phyloP scores from a whole-genome alignment of 1,140 invertebrate genomes.

The Hermetia illucens region DNA sequence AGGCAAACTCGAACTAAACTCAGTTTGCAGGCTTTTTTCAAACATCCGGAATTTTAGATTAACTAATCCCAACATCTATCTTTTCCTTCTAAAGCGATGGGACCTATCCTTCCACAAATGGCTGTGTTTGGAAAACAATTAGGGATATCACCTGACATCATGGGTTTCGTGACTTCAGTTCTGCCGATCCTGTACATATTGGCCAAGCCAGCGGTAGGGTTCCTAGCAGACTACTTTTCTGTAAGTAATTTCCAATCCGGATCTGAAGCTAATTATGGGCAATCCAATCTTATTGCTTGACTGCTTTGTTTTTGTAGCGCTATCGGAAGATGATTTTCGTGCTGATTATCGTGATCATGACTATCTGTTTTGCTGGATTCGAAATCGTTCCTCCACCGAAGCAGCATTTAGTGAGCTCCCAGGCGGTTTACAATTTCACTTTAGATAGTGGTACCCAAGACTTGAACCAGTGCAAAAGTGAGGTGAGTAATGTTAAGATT shows the following conservation, averaged over 20 bases:
- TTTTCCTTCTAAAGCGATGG: slow-evolving; percentile 47
- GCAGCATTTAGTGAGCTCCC: slow-evolving; percentile 10
- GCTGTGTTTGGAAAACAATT: slow-evolving; percentile 59
- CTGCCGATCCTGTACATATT: slow-evolving; percentile 55
- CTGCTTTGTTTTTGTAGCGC: slow-evolving; percentile 28
- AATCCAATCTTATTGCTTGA: slow-evolving; percentile 2
- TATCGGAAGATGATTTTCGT: slow-evolving; percentile 57
- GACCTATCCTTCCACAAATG: slow-evolving; percentile 58
- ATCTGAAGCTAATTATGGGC: background rate
- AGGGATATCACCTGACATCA: slow-evolving; percentile 52
- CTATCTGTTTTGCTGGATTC: slow-evolving; percentile 43
- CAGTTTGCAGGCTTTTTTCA: too few relatives aligned
- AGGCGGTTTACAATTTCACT: slow-evolving; percentile 12
- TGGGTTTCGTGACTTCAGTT: slow-evolving; percentile 54
- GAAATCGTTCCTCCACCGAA: slow-evolving; percentile 41
- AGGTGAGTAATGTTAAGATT: slow-evolving; percentile 3
- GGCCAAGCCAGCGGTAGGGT: slow-evolving; percentile 56
- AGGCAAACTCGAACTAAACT: too few relatives aligned
- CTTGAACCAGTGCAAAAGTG: background rate
- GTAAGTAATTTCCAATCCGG: too few relatives aligned
- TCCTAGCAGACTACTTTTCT: slow-evolving; percentile 48
- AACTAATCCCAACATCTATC: too few relatives aligned
- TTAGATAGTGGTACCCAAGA: slow-evolving; percentile 4
- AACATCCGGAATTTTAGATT: too few relatives aligned
- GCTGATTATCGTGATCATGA: slow-evolving; percentile 42